phyloP scores from a whole-genome alignment of 2,797 vertebrate genomes.

The Furcifer pardalis region DNA sequence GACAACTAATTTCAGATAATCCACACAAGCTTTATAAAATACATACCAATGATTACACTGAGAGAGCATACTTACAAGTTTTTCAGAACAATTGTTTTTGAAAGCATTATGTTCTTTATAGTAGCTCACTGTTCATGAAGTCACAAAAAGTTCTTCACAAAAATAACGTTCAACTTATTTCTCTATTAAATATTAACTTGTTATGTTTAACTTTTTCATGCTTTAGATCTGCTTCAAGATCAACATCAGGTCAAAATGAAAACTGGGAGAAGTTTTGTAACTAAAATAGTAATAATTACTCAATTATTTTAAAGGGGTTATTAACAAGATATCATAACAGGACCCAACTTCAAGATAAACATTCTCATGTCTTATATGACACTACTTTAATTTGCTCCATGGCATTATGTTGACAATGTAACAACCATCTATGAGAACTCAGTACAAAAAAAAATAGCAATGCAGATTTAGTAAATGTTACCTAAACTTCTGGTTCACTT shows the following conservation, averaged over 20 bases:
- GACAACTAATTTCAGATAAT: neutral
- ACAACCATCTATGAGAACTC: neutral
- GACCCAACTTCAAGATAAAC: neutral
- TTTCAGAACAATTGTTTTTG: neutral
- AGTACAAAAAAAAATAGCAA: neutral
- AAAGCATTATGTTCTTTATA: neutral
- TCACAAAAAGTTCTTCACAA: neutral
- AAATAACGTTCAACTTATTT: neutral
- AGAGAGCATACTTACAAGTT: neutral
- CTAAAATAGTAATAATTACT: neutral
- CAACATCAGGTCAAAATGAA: neutral
- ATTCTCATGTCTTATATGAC: neutral
- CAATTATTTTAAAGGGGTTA: neutral
- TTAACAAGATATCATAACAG: neutral
- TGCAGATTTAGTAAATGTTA: neutral
- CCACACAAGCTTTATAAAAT: neutral
- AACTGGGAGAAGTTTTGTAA: neutral
- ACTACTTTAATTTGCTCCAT: neutral
- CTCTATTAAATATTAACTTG: conserved; percentile 15
- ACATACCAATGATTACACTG: neutral
- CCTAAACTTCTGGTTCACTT: neutral
- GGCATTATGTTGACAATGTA: neutral
- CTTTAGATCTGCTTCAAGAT: neutral
- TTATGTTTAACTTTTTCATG: neutral
- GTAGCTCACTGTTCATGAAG: neutral